These are phyloP conservation scores for Drosophila nigrodunni DNA, from an alignment of 1,140 invertebrate genomes.

Conservation along the genomic window DNA sequence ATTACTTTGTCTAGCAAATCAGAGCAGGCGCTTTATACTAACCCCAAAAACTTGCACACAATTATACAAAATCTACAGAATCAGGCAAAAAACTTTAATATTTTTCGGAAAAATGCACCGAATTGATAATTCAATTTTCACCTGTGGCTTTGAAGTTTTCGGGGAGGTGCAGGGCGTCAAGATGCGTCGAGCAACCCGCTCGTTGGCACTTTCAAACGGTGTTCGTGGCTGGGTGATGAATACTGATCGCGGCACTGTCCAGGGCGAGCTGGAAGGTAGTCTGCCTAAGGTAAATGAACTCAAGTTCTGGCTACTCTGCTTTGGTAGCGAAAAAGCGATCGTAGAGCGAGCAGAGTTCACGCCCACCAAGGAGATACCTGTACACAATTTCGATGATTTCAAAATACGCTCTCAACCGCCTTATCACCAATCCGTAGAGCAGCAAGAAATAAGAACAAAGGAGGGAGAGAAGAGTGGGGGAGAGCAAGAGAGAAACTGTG, in stretches of 20 bases:
- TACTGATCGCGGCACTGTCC: slow-evolving; percentile 87
- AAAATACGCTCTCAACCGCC: slow-evolving; percentile 53
- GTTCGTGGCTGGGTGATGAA: slow-evolving; percentile 89
- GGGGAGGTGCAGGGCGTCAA: slow-evolving; percentile 87
- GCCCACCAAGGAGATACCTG: slow-evolving; percentile 62
- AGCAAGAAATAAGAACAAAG: neutral
- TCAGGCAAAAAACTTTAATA: neutral
- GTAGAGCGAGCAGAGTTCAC: slow-evolving; percentile 87
- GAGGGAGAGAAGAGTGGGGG: neutral
- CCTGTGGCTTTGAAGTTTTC: slow-evolving; percentile 86
- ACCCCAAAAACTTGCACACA: neutral
- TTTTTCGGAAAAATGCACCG: slow-evolving; percentile 16
- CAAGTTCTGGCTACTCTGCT: slow-evolving; percentile 87
- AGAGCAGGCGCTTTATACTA: neutral
- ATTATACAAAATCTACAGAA: neutral
- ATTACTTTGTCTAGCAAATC: too few relatives aligned
- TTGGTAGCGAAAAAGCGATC: slow-evolving; percentile 87
- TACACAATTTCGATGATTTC: slow-evolving; percentile 54
- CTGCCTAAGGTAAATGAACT: slow-evolving; percentile 86
- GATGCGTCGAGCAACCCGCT: slow-evolving; percentile 87
- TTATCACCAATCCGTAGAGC: neutral
- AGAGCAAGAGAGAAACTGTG: neutral
- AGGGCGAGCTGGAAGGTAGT: slow-evolving; percentile 87
- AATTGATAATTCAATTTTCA: slow-evolving; percentile 51
- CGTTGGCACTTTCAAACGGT: slow-evolving; percentile 86